Percentiles rank a stretch among this genome's conserved stretches.
These are phyloP conservation scores for Hemiprocne comata DNA, from an alignment of 2,113 vertebrate species.

Conservation along the genomic window DNA sequence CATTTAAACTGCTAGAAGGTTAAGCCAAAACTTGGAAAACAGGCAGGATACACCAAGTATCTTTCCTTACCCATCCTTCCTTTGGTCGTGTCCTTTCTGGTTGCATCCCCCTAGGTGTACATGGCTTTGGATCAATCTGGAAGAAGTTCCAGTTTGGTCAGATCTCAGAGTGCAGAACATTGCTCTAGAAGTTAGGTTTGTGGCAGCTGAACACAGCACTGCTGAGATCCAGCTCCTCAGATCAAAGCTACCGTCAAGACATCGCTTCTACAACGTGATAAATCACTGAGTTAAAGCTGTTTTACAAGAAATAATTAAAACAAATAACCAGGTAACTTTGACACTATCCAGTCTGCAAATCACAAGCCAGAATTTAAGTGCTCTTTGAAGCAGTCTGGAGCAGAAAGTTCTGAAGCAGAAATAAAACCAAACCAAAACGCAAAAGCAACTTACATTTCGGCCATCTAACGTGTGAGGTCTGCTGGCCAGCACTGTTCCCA, in stretches of 20 bases:
- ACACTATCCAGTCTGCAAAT: not conserved
- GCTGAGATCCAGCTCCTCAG: not conserved
- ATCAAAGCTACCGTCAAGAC: not conserved
- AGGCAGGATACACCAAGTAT: not conserved
- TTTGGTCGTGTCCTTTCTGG: constrained; percentile 93
- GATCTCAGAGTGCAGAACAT: not conserved
- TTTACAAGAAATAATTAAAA: not conserved
- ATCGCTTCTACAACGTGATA: not conserved
- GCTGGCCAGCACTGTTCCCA: constrained; percentile 96
- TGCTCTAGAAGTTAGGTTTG: not conserved
- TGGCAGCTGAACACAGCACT: not conserved
- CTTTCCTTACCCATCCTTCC: constrained; percentile 93
- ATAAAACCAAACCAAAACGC: not conserved
- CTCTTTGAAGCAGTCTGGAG: not conserved
- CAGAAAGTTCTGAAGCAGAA: not conserved
- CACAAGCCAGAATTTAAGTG: not conserved
- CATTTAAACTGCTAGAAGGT: not conserved
- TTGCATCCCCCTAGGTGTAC: constrained; percentile 98
- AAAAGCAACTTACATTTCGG: constrained; percentile 89
- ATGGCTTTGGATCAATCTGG: constrained; percentile 99
- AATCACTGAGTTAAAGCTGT: not conserved
- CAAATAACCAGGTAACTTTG: not conserved
- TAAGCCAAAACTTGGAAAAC: not conserved
- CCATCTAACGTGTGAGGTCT: constrained; percentile 97
- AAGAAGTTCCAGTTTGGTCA: constrained; percentile 49